Base-by-base conservation (phyloP, 2,888 invertebrate genomes). In the Plebejus anna region DNA sequence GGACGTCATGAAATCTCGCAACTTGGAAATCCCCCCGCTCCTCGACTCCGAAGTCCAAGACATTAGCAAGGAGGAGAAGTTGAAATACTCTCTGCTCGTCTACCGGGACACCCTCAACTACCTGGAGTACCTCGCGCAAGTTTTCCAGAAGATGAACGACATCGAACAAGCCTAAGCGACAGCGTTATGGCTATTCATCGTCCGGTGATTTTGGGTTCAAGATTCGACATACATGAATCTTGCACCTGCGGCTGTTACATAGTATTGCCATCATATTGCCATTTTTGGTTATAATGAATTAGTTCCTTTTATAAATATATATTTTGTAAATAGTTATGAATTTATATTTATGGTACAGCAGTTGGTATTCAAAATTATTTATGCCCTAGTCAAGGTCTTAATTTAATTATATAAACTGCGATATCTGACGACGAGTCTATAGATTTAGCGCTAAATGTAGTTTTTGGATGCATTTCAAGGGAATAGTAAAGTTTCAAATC, bases 211-310 rank as follows among this genome's bases (percentile, higher is more conserved):
- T 55, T 4, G 13, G 16, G 55, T 55, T 22, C 28, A 3, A 59
- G 36, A 72, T 72, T 42, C 38, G 75, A 78, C 71, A 83, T 80
- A 81, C 82, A 83, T 83, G 81, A 83, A 83, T 83, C 83, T 84
- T 83, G 84, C 84, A 85, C 84, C 83, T 89, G 88, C 87, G 90
- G 90, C 89, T 90, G 89, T 88, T 87, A 84, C 88, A 88, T 88
- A 85, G 83, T 86, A 87, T 91, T 93, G 93, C 93, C 93, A 93
- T 92, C 90, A 90, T 87, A 90, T 93, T 93, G 93, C 93, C 93
- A 94, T 92, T 91, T 91, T 87, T 91, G 91, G 91, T 87, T 91
- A 91, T 87, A 90, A 87, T 87, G 89, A 90, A 88, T 91, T 89
- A 93, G 93, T 94, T 94, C 93, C 93, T 93, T 89, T 89, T 84